Evolutionary conservation across 2,113 vertebrate species (phyloP).

Genomic region (Aleadryas rufinucha): DNA sequence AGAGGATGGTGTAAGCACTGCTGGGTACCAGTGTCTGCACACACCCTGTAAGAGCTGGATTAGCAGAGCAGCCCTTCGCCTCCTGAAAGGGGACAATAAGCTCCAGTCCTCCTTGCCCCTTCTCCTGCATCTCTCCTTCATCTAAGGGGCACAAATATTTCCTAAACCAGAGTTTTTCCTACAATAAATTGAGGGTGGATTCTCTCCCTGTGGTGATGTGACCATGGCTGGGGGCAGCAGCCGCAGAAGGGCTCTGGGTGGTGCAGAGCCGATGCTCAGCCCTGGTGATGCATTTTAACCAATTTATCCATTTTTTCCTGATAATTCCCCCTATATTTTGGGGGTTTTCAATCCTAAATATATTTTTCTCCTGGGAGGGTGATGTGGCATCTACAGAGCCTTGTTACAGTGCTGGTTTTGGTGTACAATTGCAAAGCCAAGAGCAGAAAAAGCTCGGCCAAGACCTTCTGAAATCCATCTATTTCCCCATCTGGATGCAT

Average conservation of each 20-base stretch:
- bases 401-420: fast-evolving
- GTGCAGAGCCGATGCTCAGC: fast-evolving
- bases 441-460: background rate
- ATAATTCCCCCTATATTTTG: fast-evolving
- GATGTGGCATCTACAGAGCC: background rate
- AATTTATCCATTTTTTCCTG: background rate
- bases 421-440: background rate
- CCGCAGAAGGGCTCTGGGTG: background rate
- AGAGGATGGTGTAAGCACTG: background rate
- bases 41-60: background rate
- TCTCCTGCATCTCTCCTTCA: background rate
- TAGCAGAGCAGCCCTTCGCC: fast-evolving
- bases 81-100: background rate
- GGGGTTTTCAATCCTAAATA: background rate
- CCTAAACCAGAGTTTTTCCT: background rate
- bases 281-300: background rate
- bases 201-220: fast-evolving
- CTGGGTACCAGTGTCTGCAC: background rate
- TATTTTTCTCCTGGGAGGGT: background rate
- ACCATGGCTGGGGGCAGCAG: background rate
- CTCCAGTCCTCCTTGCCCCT: background rate
- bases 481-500: background rate
- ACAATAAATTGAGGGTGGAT: fast-evolving
- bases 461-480: background rate
- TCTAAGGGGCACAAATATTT: background rate